Base-by-base conservation (phyloP, 2,888 invertebrate genomes). In the Phalera bucephala region DNA sequence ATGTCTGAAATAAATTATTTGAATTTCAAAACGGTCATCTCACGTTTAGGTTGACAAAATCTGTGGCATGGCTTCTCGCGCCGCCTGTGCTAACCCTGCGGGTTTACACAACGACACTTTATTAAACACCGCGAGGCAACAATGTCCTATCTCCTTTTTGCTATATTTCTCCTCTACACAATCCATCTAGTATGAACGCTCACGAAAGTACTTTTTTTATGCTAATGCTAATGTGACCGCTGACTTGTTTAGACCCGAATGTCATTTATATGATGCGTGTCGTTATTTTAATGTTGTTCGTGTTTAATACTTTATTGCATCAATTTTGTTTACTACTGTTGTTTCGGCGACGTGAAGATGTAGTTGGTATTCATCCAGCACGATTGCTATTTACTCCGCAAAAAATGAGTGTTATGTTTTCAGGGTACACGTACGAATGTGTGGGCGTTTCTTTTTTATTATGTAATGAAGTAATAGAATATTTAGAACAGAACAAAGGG, bases 221-320 rank as follows among this genome's bases (percentile, higher is more conserved):
- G 67, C 52, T 60, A 65, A 72, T 67, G 67, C 59, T 69, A 64
- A 72, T 67, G 62, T 59, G 48, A 62, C 49, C 55, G 47, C 54
- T 60, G 70, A 65, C 65, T 67, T 65, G 59, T 60, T 62, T 58
- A 56, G 61, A 63, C 73, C 72, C 60, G 68, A 72, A 65, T 61
- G 65, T 65, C 64, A 69, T 75, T 76, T 71, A 59, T 68, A 62
- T 64, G 66, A 73, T 65, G 62, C 57, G 50, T 60, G 60, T 67
- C 65, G 65, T 78, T 71, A 74, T 65, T 68, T 62, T 68, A 64
- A 73, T 68, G 56, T 33, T 40, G 44, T 49, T 59, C 53, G 51
- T 56, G 59, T 65, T 65, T 60, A 58, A 63, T 64, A 57, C 36
- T 52, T 54, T 45, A 52, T 52, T 52, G 38, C 46, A 41, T 56